These are phyloP conservation scores for Himalopsyche japonica DNA, from an alignment of 2,888 invertebrate genomes.

Conservation along the genomic window DNA sequence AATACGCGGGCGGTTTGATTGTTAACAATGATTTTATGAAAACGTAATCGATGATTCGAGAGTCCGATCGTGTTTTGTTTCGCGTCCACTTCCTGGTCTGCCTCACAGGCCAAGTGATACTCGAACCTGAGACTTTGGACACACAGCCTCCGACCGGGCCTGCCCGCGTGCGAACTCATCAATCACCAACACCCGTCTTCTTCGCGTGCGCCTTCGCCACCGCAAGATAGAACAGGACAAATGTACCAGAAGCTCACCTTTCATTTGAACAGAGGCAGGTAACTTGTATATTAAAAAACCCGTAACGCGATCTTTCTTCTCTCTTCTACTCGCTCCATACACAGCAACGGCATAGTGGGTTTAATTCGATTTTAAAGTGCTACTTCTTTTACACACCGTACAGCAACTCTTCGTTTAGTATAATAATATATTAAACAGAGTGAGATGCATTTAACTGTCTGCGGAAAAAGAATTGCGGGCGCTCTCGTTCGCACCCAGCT, in stretches of 20 bases:
- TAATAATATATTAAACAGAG: neutral
- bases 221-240: constrained; percentile 15
- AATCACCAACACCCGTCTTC: constrained; percentile 28
- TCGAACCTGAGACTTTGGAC: neutral
- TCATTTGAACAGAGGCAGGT: constrained; percentile 39
- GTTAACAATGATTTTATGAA: neutral
- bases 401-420: neutral
- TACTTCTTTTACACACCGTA: constrained; percentile 2
- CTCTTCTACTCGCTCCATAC: constrained; percentile 7
- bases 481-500: constrained; percentile 59
- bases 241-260: constrained; percentile 28
- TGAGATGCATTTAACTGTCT: neutral
- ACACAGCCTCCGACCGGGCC: constrained; percentile 29
- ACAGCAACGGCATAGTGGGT: neutral
- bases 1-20: neutral
- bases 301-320: constrained; percentile 33
- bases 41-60: constrained; percentile 31
- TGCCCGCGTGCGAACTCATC: constrained; percentile 34
- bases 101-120: constrained; percentile 30
- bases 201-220: neutral
- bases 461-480: constrained; percentile 42
- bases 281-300: constrained; percentile 22
- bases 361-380: constrained; percentile 24
- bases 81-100: constrained; percentile 38
- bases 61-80: constrained; percentile 11